Percentiles rank a stretch among this genome's conserved stretches.
phyloP scores from a whole-genome alignment of 2,888 invertebrate genomes.

The Ochropleura leucogaster region DNA sequence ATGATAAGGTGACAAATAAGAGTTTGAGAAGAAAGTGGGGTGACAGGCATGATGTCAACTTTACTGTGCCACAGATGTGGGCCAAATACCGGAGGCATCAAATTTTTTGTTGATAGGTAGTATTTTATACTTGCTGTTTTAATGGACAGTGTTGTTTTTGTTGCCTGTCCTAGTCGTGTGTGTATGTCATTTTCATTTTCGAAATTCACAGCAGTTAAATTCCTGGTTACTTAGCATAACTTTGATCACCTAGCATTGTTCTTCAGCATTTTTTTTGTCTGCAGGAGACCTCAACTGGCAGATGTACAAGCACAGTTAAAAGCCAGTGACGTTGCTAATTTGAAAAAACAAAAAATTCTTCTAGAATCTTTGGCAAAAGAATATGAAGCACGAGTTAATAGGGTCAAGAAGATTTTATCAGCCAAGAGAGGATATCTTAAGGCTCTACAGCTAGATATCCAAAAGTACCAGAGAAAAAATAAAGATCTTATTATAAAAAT shows the following conservation, averaged over 20 bases:
- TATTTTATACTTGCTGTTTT: not conserved
- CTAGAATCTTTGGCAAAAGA: conserved; percentile 83
- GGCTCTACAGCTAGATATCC: conserved; percentile 85
- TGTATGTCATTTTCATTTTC: not conserved
- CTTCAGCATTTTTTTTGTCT: conserved; percentile 33
- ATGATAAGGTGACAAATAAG: not conserved
- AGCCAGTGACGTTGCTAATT: conserved; percentile 81
- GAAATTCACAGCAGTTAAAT: not conserved
- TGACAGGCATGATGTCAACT: not conserved
- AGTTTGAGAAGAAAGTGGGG: not conserved
- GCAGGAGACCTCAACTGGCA: conserved; percentile 84
- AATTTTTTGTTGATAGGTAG: not conserved
- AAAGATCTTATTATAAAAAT: conserved; percentile 80
- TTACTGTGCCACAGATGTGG: not conserved
- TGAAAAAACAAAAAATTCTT: conserved; percentile 81
- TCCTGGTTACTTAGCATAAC: not conserved
- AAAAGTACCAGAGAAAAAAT: conserved; percentile 86
- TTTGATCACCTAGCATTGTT: not conserved
- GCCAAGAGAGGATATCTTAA: conserved; percentile 86
- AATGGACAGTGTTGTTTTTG: not conserved
- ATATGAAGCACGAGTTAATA: conserved; percentile 82
- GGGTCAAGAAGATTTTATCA: conserved; percentile 79
- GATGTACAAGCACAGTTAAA: conserved; percentile 83
- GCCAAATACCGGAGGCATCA: not conserved
- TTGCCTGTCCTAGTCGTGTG: not conserved